Evolutionary conservation across 2,113 vertebrate species (phyloP), one percentile per base, ranked within the genome.

Genomic region (Otocyon megalotis): DNA sequence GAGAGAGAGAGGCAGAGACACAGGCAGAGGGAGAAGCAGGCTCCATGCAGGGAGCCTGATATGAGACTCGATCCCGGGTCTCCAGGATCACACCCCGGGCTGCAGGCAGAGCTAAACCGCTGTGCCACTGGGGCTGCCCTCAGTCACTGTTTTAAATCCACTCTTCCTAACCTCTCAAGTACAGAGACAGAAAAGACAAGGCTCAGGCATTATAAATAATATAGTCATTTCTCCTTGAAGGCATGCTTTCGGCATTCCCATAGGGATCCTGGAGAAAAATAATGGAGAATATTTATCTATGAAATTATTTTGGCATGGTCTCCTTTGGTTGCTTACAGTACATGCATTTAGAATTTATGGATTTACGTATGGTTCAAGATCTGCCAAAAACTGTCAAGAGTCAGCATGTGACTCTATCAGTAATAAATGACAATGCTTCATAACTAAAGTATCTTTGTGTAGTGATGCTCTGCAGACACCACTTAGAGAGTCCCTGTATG

Each of bases 391-490:
- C 19, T 69, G 17, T 8, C 3, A 19, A 19, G 11, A 15, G 48
- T 24, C 35, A 87, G 26, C 6, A 24, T 14, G 30, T 12, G 20
- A 56, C 22, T 65, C 4, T 30, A 60, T 74, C n/a, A 69, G 54
- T 19, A 32, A 20, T 26, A 92, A 35, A 30, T 35, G 30, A 19
- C 24, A 54, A 5, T 84, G 67, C 71, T 62, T 81, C 19, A 22
- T 60, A 24, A 32, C n/a, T 62, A 30, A 69, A 35, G 13, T 48
- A 3, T n/a, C 20, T 12, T 20, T 35, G 8, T 43, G 2, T 32
- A 50, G 7, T 2, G 1, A 14, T 2, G 35, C 4, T 32, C 2
- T 8, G 1, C 7, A 9, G 4, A 2, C 4, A 12, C 7, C n/a
- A 10, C 12, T 56, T 32, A 13, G n/a, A 37, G 19, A 16, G 9